Evolutionary conservation across 2,888 invertebrate genomes (phyloP).

Genomic region (Scelioninae gen. 1): DNA sequence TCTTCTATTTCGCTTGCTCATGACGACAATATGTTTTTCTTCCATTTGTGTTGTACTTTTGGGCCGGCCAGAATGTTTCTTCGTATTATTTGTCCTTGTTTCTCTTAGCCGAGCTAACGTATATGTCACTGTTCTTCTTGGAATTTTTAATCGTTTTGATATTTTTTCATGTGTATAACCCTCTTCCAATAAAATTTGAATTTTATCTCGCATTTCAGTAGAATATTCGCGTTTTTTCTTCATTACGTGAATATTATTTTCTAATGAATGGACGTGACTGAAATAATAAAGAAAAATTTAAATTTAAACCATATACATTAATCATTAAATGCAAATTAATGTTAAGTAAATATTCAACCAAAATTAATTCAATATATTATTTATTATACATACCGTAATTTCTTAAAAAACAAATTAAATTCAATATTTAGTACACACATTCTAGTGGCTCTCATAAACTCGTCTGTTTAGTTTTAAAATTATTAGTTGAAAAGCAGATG

Average conservation of each 20-base stretch:
- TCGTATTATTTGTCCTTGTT: slow-evolving; percentile 20
- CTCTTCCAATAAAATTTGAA: slow-evolving; percentile 25
- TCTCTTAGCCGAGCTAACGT: slow-evolving; percentile 12
- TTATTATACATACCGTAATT: not conserved
- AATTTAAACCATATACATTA: not conserved
- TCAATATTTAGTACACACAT: not conserved
- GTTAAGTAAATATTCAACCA: not conserved
- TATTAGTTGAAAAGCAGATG: too few species aligned
- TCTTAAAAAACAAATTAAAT: not conserved
- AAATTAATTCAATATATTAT: not conserved
- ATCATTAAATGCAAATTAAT: not conserved
- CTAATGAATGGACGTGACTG: not conserved
- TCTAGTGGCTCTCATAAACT: not conserved
- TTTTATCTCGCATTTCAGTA: slow-evolving; percentile 12
- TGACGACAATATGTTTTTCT: slow-evolving; percentile 16
- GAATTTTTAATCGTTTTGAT: slow-evolving; percentile 37
- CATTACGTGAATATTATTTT: not conserved
- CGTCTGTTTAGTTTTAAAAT: too few species aligned
- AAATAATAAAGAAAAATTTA: not conserved
- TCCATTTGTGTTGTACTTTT: slow-evolving; percentile 1
- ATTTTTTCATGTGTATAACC: slow-evolving; percentile 30
- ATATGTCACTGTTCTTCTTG: slow-evolving; percentile 17
- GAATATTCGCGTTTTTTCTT: slow-evolving; percentile 13
- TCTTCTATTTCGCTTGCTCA: slow-evolving; percentile 30
- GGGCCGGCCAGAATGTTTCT: slow-evolving; percentile 12